These are phyloP conservation scores for Kryphioiulus occultus DNA, from an alignment of 2,888 invertebrate genomes.

Conservation along the genomic window DNA sequence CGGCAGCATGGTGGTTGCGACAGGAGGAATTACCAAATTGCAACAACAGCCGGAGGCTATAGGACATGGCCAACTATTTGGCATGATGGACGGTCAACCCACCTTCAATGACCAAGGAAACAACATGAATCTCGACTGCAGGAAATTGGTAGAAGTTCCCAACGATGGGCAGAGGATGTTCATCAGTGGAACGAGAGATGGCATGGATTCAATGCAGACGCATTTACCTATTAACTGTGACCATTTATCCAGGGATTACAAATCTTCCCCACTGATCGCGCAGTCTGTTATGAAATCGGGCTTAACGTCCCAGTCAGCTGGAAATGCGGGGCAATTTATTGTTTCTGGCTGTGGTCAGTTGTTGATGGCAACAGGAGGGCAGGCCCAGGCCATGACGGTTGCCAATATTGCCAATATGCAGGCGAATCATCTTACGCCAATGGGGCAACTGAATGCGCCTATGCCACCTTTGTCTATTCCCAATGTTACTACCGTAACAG, in stretches of 20 bases:
- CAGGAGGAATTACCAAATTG: slow-evolving; percentile 32
- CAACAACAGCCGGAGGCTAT: slow-evolving; percentile 40
- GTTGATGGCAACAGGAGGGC: slow-evolving; percentile 55
- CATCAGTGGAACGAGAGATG: slow-evolving; percentile 41
- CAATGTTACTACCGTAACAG: slow-evolving; percentile 59
- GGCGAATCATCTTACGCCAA: slow-evolving; percentile 56
- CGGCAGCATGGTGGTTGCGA: slow-evolving; percentile 27
- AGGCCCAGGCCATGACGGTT: slow-evolving; percentile 54
- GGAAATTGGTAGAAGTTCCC: slow-evolving; percentile 46
- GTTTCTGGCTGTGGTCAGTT: slow-evolving; percentile 56
- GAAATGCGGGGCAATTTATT: slow-evolving; percentile 54
- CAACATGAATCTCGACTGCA: slow-evolving; percentile 41
- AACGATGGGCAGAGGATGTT: slow-evolving; percentile 49
- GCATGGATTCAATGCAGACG: slow-evolving; percentile 25
- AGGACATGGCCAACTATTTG: slow-evolving; percentile 38
- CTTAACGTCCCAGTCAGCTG: slow-evolving; percentile 50
- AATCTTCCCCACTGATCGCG: background rate
- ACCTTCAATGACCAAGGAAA: slow-evolving; percentile 38
- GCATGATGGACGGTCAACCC: slow-evolving; percentile 49
- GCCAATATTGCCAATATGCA: slow-evolving; percentile 56
- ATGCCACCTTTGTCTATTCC: slow-evolving; percentile 60
- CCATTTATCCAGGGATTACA: slow-evolving; percentile 37
- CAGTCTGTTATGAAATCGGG: slow-evolving; percentile 48
- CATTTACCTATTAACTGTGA: slow-evolving; percentile 48
- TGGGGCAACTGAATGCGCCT: slow-evolving; percentile 56